phyloP scores from a whole-genome alignment of 2,888 invertebrate genomes.

The Crossocerus cetratus region DNA sequence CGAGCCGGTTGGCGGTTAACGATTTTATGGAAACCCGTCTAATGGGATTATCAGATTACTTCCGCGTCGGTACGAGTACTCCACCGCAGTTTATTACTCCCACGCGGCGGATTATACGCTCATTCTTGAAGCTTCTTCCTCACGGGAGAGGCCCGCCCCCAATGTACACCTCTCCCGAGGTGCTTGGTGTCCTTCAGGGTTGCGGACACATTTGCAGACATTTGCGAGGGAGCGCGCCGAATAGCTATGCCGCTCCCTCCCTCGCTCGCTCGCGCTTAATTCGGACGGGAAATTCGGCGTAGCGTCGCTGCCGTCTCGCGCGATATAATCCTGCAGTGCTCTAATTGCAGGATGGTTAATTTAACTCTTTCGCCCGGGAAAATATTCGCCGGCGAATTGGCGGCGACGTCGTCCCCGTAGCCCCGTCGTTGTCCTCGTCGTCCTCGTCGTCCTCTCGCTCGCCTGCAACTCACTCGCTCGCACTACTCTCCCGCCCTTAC shows the following conservation, averaged over 20 bases:
- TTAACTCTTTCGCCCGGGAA: conserved; percentile 6
- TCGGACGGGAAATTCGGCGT: conserved; percentile 11
- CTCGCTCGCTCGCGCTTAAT: conserved; percentile 18
- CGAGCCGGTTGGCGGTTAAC: conserved; percentile 48
- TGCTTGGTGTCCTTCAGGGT: conserved; percentile 13
- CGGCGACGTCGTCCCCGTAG: not conserved
- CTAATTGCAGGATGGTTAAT: conserved; percentile 32
- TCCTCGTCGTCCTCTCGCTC: not conserved
- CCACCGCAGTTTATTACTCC: conserved; percentile 55
- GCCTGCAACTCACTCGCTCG: not conserved
- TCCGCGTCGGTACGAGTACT: conserved; percentile 53
- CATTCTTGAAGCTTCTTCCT: conserved; percentile 53
- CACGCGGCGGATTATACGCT: conserved; percentile 50
- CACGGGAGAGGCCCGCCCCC: not conserved
- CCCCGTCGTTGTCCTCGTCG: not conserved
- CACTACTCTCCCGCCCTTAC: not conserved
- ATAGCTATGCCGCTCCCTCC: not conserved
- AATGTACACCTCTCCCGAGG: too few relatives aligned
- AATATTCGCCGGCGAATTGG: not conserved
- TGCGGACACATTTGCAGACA: conserved; percentile 16
- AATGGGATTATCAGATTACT: conserved; percentile 63
- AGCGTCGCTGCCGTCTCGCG: conserved; percentile 18
- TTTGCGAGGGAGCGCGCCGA: conserved; percentile 1
- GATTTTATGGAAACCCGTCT: conserved; percentile 61
- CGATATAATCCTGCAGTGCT: conserved; percentile 13